Evolutionary conservation across 2,888 invertebrate genomes (phyloP), one percentile per base, ranked within the genome.

Genomic region (Dusona sp.): DNA sequence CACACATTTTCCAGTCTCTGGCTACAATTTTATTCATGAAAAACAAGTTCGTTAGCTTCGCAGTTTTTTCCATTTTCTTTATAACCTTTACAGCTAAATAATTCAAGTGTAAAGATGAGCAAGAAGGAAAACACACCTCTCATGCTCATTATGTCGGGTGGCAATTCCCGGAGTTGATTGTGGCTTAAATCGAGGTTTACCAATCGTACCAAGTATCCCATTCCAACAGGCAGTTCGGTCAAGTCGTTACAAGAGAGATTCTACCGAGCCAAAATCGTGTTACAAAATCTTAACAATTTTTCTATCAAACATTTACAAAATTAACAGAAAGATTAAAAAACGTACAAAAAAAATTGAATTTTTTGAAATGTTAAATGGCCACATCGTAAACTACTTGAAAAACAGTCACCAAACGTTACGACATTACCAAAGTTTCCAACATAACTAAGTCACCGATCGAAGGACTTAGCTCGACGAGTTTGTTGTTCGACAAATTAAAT

Each of bases 151-250:
- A 98, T 96, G 94, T 98, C 98, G 84, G 97, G 96, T 57, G 98
- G 98, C 90, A 98, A 94, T 92, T 97, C 96, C 91, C 95, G 95
- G 89, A 98, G 95, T 93, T 96, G 95, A 94, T 98, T 98, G 94
- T 97, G 95, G 89, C 97, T 96, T 85, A 97, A 93, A 93, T 97
- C 96, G 88, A 98, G 94, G 92, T 96, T 96, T 82, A 96, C 96
- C 93, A 98, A 95, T 90, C 97, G 96, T 87, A 97, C 97, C 93
- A 98, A 94, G 94, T 97, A 98, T 88, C 98, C 98, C 95, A 98
- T 96, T 91, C 98, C 97, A 88, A 96, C 95, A 38, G 98, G 98
- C 92, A 99, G 94, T 86, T 94, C 94, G 88, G 95, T 95, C 94
- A 98, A 94, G 91, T 96, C 95, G 95, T 98, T 98, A 95, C 97